Percentiles rank a stretch among this genome's conserved stretches.
Evolutionary conservation across 2,113 vertebrate species (phyloP).

Genomic region (Hippoglossus stenolepis): DNA sequence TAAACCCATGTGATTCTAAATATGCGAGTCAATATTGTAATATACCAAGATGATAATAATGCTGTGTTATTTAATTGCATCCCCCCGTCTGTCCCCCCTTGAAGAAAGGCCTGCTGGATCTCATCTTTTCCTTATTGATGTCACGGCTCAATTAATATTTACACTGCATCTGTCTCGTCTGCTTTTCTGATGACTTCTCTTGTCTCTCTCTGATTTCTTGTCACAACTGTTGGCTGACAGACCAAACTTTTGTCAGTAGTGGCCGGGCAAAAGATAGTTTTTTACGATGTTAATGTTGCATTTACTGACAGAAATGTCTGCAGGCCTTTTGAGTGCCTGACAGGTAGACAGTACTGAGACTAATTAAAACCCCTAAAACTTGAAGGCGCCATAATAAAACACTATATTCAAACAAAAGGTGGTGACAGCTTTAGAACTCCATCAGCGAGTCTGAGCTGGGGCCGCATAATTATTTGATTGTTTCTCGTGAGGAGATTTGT

Average conservation of each 20-base stretch:
- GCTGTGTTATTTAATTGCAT: too few relatives aligned
- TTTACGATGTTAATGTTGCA: not conserved
- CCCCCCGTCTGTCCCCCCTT: too few relatives aligned
- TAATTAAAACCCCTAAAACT: constrained; percentile 42
- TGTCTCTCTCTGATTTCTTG: not conserved
- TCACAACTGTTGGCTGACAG: not conserved
- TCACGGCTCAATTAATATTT: not conserved
- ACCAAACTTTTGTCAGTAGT: not conserved
- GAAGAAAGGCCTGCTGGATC: too few relatives aligned
- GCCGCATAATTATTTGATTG: constrained; percentile 55
- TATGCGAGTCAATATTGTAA: too few relatives aligned
- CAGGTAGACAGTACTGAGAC: not conserved
- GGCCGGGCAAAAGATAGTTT: not conserved
- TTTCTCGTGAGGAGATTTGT: constrained; percentile 52
- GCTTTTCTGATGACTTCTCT: not conserved
- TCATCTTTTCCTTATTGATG: not conserved
- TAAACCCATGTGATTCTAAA: too few relatives aligned
- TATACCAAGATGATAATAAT: too few relatives aligned
- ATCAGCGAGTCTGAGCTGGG: constrained; percentile 18
- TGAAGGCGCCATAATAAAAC: constrained; percentile 19
- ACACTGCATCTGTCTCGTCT: not conserved
- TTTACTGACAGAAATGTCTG: not conserved
- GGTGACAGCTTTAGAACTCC: constrained; percentile 35
- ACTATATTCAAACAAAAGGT: constrained; percentile 38
- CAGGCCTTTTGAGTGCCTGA: constrained; percentile 3